phyloP scores from a whole-genome alignment of 2,113 vertebrate genomes.

The Hippocampus zosterae region DNA sequence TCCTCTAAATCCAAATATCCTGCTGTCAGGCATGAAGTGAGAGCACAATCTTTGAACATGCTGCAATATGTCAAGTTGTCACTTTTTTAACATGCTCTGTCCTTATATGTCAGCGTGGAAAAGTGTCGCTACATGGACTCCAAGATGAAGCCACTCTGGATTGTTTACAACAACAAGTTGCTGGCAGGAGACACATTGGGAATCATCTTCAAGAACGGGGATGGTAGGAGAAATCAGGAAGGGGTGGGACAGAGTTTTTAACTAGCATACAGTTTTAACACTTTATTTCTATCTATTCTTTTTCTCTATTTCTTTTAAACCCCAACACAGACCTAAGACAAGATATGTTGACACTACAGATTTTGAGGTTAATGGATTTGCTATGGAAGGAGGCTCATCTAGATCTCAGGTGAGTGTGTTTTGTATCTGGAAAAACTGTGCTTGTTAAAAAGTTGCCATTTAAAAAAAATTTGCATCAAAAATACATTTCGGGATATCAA shows the following conservation, averaged over 20 bases:
- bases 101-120: conserved; percentile 76
- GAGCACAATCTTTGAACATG: conserved; percentile 22
- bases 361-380: conserved; percentile 90
- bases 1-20: conserved; percentile 87
- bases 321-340: conserved; percentile 82
- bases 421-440: too few species aligned
- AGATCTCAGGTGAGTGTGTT: conserved; percentile 83
- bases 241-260: background rate
- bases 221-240: conserved; percentile 74
- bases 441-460: too few species aligned
- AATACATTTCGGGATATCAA: too few species aligned
- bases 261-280: background rate
- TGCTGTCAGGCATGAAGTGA: conserved; percentile 93
- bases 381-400: conserved; percentile 96
- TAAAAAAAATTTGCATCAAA: too few species aligned
- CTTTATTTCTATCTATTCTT: background rate
- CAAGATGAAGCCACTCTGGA: conserved; percentile 98
- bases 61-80: background rate
- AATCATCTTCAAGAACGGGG: conserved; percentile 98
- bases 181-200: conserved; percentile 85
- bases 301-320: conserved; percentile 6
- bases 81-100: background rate
- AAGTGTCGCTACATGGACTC: conserved; percentile 98
- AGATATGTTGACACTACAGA: conserved; percentile 95
- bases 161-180: conserved; percentile 93